These are phyloP conservation scores for Cheilosia variabilis DNA, from an alignment of 2,888 invertebrate genomes.

Conservation along the genomic window DNA sequence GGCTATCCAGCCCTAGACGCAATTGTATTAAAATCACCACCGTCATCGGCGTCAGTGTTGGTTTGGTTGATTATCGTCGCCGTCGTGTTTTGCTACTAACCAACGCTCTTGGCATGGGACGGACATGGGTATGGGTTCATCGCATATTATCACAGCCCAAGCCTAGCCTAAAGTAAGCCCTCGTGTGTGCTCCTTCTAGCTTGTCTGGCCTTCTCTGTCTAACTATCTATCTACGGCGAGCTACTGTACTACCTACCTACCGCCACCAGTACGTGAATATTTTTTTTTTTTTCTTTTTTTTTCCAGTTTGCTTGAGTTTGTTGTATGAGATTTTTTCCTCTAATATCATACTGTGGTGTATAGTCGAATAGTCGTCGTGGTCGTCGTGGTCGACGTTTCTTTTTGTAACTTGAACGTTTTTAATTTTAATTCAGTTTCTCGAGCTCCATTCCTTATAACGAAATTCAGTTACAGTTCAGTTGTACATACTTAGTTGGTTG, in stretches of 20 bases:
- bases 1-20: background rate
- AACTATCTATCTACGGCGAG: conserved; percentile 11
- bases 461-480: conserved; percentile 9
- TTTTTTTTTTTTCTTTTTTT: background rate
- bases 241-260: background rate
- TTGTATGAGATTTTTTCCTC: conserved; percentile 40
- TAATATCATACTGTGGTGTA: conserved; percentile 17
- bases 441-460: background rate
- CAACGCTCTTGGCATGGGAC: background rate
- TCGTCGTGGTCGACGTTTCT: conserved; percentile 41
- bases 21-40: conserved; percentile 11
- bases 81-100: background rate
- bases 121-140: background rate
- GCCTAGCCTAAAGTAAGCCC: conserved; percentile 32
- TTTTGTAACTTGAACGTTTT: conserved; percentile 26
- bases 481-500: background rate
- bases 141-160: conserved; percentile 15
- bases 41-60: conserved; percentile 9
- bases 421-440: conserved; percentile 15
- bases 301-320: conserved; percentile 38
- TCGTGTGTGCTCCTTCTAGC: conserved; percentile 32
- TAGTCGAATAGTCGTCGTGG: conserved; percentile 40
- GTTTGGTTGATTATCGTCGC: background rate
- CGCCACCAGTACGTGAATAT: conserved; percentile 29
- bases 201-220: conserved; percentile 12